These are phyloP conservation scores for human (Homo sapiens) DNA, from an alignment of 2,113 vertebrate genomes.

Conservation along the genomic window DNA sequence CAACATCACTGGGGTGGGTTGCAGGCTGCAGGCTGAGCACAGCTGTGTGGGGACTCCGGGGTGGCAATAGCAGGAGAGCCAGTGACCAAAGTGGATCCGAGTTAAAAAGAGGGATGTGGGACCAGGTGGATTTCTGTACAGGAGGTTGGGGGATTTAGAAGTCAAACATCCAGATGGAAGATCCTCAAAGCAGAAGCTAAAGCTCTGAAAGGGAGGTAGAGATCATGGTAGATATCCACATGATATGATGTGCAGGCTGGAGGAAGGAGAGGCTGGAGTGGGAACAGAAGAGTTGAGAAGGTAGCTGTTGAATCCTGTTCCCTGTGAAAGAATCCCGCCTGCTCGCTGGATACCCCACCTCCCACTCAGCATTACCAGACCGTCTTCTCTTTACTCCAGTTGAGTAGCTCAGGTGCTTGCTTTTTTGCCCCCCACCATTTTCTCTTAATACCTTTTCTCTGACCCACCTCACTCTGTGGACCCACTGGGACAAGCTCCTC, in stretches of 20 bases:
- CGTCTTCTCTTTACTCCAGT: neutral
- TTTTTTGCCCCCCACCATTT: neutral
- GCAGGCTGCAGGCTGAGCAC: neutral
- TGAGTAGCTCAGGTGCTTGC: neutral
- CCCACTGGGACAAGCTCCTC: neutral
- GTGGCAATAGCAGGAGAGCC: neutral
- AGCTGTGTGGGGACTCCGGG: neutral
- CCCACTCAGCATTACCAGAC: neutral
- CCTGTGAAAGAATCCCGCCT: fast-evolving
- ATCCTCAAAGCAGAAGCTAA: neutral
- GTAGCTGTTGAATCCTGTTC: neutral
- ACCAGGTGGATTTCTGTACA: neutral
- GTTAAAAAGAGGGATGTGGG: neutral
- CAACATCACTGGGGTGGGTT: neutral
- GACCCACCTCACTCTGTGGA: neutral
- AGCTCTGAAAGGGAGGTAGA: neutral
- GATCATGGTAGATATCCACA: too few species aligned
- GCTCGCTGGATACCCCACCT: fast-evolving
- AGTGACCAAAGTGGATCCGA: neutral
- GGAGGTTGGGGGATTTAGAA: neutral
- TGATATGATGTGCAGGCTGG: neutral
- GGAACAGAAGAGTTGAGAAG: neutral
- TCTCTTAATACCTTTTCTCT: neutral
- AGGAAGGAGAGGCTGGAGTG: neutral
- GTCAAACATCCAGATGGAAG: neutral